These are phyloP conservation scores for Hirtodrosophila histrioides DNA, from an alignment of 2,888 invertebrate species.

Conservation along the genomic window DNA sequence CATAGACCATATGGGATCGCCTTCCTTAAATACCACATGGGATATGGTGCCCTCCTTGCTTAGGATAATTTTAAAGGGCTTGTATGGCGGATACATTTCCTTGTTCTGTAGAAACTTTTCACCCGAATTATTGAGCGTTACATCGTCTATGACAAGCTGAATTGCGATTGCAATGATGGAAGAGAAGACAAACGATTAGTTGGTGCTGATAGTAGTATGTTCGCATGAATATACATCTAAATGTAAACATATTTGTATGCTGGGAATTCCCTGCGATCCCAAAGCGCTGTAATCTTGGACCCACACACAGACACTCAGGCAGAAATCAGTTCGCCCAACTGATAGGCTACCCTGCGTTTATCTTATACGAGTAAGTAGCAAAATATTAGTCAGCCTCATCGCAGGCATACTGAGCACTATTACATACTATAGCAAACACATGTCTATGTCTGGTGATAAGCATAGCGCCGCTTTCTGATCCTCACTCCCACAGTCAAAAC, in stretches of 20 bases:
- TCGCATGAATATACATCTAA: background rate
- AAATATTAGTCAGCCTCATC: slow-evolving; percentile 41
- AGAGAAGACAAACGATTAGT: background rate
- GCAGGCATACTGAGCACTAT: slow-evolving; percentile 13
- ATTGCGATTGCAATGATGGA: slow-evolving; percentile 21
- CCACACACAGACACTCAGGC: background rate
- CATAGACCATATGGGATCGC: slow-evolving; percentile 87
- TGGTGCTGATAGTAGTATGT: background rate
- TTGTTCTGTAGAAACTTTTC: slow-evolving; percentile 84
- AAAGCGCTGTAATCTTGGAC: slow-evolving; percentile 21
- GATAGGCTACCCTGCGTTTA: slow-evolving; percentile 41
- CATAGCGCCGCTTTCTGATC: slow-evolving; percentile 47
- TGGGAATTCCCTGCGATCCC: slow-evolving; percentile 49
- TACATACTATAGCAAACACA: slow-evolving; percentile 47
- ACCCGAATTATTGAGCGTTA: slow-evolving; percentile 83
- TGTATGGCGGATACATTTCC: slow-evolving; percentile 84
- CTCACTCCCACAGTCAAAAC: slow-evolving; percentile 59
- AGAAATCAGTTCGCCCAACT: slow-evolving; percentile 35
- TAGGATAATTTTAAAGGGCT: slow-evolving; percentile 83
- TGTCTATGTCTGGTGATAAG: slow-evolving; percentile 53
- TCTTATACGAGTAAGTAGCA: slow-evolving; percentile 29
- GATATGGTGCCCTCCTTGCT: slow-evolving; percentile 82
- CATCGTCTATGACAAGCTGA: slow-evolving; percentile 84
- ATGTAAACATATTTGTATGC: background rate
- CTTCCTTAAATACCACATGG: slow-evolving; percentile 83